Evolutionary conservation across 2,888 invertebrate genomes (phyloP).

Genomic region (Calephelis perditalis): DNA sequence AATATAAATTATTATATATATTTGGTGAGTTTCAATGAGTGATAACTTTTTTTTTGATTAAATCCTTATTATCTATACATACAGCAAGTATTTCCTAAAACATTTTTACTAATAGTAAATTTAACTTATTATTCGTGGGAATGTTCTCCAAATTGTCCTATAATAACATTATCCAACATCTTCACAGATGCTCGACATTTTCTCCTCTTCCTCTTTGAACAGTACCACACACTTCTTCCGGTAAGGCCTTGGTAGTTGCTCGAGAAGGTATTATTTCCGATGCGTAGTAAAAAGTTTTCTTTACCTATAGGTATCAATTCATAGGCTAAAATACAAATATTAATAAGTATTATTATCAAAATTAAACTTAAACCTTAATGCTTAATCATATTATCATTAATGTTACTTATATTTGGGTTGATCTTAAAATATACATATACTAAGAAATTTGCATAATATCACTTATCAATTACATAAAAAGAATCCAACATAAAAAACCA

Average conservation of each 20-base stretch:
- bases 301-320: conserved; percentile 27
- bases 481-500: no score
- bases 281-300: conserved; percentile 25
- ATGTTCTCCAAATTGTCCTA: conserved; percentile 33
- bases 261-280: conserved; percentile 42
- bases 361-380: no score
- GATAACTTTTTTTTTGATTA: no score
- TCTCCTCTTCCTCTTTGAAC: conserved; percentile 47
- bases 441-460: no score
- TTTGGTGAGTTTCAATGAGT: no score
- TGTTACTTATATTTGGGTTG: no score
- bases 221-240: conserved; percentile 47
- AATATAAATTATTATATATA: no score
- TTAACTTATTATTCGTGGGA: conserved; percentile 14
- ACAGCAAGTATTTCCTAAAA: no score
- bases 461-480: no score
- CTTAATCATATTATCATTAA: no score
- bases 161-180: conserved; percentile 36
- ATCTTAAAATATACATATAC: no score
- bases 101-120: not conserved
- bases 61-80: no score
- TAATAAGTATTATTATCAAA: not conserved
- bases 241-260: conserved; percentile 38
- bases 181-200: conserved; percentile 45
- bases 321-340: conserved; percentile 26